These are phyloP conservation scores for Amyelois transitella DNA, from an alignment of 1,140 invertebrate species.

Conservation along the genomic window DNA sequence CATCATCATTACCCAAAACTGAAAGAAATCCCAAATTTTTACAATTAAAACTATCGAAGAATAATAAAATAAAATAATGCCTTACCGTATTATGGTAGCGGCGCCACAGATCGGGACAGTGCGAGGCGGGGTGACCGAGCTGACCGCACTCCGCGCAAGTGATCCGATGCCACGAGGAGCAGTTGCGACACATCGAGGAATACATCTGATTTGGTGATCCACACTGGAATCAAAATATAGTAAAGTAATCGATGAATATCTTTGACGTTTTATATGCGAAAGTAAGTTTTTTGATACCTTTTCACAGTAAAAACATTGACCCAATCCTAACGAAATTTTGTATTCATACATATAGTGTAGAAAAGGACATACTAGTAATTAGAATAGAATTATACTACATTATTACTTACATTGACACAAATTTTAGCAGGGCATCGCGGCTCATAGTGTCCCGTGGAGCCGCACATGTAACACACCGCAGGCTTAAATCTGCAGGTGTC, in stretches of 20 bases:
- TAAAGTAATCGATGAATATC: too few species aligned
- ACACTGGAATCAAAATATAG: slow-evolving; percentile 78
- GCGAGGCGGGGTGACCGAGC: slow-evolving; percentile 73
- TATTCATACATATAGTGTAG: not conserved
- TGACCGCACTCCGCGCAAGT: slow-evolving; percentile 77
- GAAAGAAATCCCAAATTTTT: too few species aligned
- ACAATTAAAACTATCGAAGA: too few species aligned
- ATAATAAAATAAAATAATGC: too few species aligned
- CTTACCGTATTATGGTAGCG: slow-evolving; percentile 80
- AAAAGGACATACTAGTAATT: too few species aligned
- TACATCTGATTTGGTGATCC: slow-evolving; percentile 75
- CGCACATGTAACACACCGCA: slow-evolving; percentile 78
- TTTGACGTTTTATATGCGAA: too few species aligned
- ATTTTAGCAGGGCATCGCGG: slow-evolving; percentile 78
- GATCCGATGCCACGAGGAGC: slow-evolving; percentile 70
- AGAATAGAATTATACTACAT: too few species aligned
- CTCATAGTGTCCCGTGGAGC: slow-evolving; percentile 76
- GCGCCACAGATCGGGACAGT: slow-evolving; percentile 82
- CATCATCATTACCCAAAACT: too few species aligned
- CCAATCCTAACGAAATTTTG: too few species aligned
- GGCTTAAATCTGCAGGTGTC: slow-evolving; percentile 69
- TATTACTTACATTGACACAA: slow-evolving; percentile 78
- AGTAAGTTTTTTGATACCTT: too few species aligned
- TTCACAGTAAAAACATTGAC: too few species aligned
- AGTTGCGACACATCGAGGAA: slow-evolving; percentile 76